Base-by-base conservation (phyloP, 2,888 invertebrate genomes). In the Hydriomena furcata region DNA sequence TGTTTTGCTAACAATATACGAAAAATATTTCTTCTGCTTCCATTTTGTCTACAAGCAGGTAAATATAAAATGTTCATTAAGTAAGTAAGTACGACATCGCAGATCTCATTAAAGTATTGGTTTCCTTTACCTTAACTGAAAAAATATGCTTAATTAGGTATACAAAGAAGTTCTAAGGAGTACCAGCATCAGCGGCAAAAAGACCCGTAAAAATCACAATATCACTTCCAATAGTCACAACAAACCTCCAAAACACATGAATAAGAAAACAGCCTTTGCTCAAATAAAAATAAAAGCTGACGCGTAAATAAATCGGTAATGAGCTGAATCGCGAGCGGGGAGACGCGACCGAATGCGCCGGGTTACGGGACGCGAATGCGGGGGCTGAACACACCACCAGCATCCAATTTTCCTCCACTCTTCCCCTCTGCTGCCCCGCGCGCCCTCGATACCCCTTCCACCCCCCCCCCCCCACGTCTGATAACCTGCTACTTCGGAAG, bases 401-500 rank as follows among this genome's bases (percentile, higher is more conserved):
- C 79, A 77, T 80, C 85, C 82, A 83, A 81, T 79, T 75, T 79
- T 74, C 65, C 79, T 73, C 75, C 63, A 68, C 69, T 61, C 66
- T 66, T 62, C 45, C 57, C 65, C 63, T 58, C 65, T 65, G 60
- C 58, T 24, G 11, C 34, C 21, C 58, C 67, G 61, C 65, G 65
- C 66, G 63, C 58, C 67, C 67, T 57, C 66, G 52, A 58, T 42
- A 61, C 66, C 61, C 67, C 68, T 60, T 66, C 68, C 68, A 61
- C 62, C 65, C 59, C 66, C 66, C 68, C 62, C 65, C 59, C 66
- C 66, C 68, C 71, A 66, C 75, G 77, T 79, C 85, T 85, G 89
- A 89, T 89, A 90, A 89, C 89, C 87, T 85, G 87, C 87, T 86
- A 85, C 89, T 88, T 88, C 84, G 86, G 88, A 88, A 88, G 89